Evolutionary conservation across 2,113 vertebrate species (phyloP).

Genomic region (Manacus vitellinus): DNA sequence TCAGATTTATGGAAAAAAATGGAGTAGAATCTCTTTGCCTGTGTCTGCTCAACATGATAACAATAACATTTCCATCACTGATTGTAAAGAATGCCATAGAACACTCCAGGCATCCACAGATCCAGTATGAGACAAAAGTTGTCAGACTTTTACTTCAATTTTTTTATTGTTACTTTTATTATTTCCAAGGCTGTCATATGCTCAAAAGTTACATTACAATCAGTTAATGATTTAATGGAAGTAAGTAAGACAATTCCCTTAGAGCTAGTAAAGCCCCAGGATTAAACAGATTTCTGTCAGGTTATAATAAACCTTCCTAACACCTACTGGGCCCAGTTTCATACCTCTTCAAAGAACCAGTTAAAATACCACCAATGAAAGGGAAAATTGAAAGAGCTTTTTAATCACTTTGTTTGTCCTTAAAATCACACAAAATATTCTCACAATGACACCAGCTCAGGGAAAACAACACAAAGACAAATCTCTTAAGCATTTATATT

Average conservation of each 20-base stretch:
- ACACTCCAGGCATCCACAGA: background rate
- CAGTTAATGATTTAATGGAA: conserved; percentile 55
- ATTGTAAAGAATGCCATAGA: background rate
- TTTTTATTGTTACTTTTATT: conserved; percentile 4
- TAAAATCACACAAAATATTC: conserved; percentile 37
- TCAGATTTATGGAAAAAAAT: background rate
- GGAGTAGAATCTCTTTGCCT: background rate
- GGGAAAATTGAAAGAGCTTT: conserved; percentile 35
- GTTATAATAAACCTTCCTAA: conserved; percentile 53
- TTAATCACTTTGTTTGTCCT: conserved; percentile 39
- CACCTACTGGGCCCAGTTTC: conserved; percentile 56
- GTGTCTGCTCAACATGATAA: background rate
- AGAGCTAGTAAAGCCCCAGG: conserved; percentile 34
- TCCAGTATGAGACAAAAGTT: background rate
- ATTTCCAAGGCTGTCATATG: background rate
- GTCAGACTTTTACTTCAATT: background rate
- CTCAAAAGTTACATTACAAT: conserved; percentile 16
- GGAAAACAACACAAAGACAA: background rate
- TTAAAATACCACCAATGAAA: conserved; percentile 31
- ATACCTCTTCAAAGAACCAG: conserved; percentile 32
- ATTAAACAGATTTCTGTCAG: conserved; percentile 50
- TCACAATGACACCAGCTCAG: background rate
- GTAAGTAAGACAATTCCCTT: conserved; percentile 34
- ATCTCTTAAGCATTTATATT: conserved; percentile 25
- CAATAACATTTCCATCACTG: background rate